Percentiles rank a stretch among this genome's conserved stretches.
phyloP scores from a whole-genome alignment of 2,113 vertebrate species.

The Melierax canorus region DNA sequence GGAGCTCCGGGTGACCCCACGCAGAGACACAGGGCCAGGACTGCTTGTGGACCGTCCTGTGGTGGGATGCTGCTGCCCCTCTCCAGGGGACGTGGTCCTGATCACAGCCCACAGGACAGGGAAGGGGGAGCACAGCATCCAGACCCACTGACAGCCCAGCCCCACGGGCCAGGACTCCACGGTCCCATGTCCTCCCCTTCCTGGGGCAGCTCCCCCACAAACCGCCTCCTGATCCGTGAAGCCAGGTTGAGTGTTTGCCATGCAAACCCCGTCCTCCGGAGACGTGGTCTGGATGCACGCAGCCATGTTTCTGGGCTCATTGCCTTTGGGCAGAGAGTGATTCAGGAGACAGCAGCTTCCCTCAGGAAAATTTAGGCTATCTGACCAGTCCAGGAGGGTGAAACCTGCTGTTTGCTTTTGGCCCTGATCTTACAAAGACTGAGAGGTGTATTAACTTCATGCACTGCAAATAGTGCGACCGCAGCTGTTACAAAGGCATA shows the following conservation, averaged over 20 bases:
- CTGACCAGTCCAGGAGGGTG: not conserved
- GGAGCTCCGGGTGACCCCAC: rapidly evolving
- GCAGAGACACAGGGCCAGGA: rapidly evolving
- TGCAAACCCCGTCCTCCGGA: rapidly evolving
- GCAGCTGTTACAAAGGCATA: not conserved
- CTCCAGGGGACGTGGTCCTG: not conserved
- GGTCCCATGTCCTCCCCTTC: rapidly evolving
- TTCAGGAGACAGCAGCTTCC: not conserved
- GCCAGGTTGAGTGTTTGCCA: rapidly evolving
- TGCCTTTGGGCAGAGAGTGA: not conserved
- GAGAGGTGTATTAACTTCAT: not conserved
- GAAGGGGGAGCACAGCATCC: not conserved
- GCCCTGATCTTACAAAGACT: not conserved
- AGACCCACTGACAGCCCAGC: rapidly evolving
- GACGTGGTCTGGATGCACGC: not conserved
- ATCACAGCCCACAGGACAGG: not conserved
- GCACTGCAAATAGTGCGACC: not conserved
- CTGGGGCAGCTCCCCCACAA: not conserved
- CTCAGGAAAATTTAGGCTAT: not conserved
- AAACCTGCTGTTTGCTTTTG: not conserved
- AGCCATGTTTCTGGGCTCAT: not conserved
- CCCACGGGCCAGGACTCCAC: not conserved
- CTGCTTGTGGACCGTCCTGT: rapidly evolving
- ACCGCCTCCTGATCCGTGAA: not conserved
- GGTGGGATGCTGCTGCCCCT: not conserved